phyloP scores from a whole-genome alignment of 2,797 vertebrate species.

The Anas georgica region DNA sequence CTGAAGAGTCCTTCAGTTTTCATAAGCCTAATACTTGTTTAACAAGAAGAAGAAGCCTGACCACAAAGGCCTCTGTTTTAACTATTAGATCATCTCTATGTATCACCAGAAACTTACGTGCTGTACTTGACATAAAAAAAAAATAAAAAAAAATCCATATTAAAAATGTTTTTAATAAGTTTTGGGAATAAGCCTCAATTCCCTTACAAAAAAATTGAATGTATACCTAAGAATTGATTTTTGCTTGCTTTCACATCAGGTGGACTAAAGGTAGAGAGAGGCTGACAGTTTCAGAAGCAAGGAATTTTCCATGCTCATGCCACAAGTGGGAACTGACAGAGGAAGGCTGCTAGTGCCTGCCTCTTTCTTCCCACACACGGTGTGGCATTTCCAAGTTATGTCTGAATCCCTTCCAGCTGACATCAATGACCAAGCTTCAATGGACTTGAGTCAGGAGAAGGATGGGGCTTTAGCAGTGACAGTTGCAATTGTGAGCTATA shows the following conservation, averaged over 20 bases:
- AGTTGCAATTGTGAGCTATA: neutral
- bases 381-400: neutral
- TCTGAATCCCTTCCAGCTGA: neutral
- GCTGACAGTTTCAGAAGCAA: neutral
- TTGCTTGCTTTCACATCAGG: neutral
- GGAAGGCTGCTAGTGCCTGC: neutral
- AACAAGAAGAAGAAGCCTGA: too few species aligned
- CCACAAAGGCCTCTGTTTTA: neutral
- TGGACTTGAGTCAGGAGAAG: neutral
- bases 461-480: neutral
- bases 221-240: neutral
- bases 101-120: neutral
- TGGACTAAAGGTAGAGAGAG: neutral
- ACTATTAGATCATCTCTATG: neutral
- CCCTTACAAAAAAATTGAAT: neutral
- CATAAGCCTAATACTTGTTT: neutral
- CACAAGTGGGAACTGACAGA: neutral
- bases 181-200: neutral
- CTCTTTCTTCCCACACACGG: rapidly evolving
- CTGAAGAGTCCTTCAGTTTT: neutral
- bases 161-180: neutral
- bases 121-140: neutral
- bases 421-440: neutral
- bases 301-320: neutral
- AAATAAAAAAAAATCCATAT: neutral